phyloP scores from a whole-genome alignment of 1,140 invertebrate species.

The Drosophila watanabei region DNA sequence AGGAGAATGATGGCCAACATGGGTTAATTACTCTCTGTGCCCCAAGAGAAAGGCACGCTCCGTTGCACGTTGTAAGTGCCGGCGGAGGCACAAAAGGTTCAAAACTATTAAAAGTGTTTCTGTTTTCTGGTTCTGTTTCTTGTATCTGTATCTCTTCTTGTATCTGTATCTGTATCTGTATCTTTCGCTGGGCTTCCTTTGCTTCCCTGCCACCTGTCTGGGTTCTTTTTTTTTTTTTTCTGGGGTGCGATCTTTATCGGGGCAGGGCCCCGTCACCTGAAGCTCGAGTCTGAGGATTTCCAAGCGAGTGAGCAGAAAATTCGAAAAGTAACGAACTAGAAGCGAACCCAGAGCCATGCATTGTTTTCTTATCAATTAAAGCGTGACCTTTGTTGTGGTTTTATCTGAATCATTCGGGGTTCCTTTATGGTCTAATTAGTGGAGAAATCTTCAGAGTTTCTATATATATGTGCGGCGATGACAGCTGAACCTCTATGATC shows the following conservation, averaged over 20 bases:
- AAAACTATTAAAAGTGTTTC: conserved; percentile 80
- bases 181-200: conserved; percentile 26
- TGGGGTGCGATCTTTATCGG: conserved; percentile 79
- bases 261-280: conserved; percentile 72
- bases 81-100: conserved; percentile 63
- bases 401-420: conserved; percentile 66
- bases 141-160: conserved; percentile 16
- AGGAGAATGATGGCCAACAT: conserved; percentile 58
- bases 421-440: conserved; percentile 82
- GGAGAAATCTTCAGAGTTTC: conserved; percentile 62
- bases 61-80: conserved; percentile 77
- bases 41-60: conserved; percentile 72
- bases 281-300: conserved; percentile 68
- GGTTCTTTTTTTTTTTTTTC: conserved; percentile 29
- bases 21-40: conserved; percentile 74
- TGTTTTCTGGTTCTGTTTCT: conserved; percentile 39
- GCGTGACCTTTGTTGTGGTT: conserved; percentile 83
- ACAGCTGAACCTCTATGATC: conserved; percentile 52
- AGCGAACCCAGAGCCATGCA: conserved; percentile 41
- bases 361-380: conserved; percentile 84
- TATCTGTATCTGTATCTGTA: conserved; percentile 31
- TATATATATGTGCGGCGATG: conserved; percentile 47
- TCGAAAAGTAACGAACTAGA: conserved; percentile 32
- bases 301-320: conserved; percentile 63
- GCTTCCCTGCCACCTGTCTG: conserved; percentile 58